Conservation (phyloP, 2,797 vertebrate species). For the Sebastes taczanowskii region DNA sequence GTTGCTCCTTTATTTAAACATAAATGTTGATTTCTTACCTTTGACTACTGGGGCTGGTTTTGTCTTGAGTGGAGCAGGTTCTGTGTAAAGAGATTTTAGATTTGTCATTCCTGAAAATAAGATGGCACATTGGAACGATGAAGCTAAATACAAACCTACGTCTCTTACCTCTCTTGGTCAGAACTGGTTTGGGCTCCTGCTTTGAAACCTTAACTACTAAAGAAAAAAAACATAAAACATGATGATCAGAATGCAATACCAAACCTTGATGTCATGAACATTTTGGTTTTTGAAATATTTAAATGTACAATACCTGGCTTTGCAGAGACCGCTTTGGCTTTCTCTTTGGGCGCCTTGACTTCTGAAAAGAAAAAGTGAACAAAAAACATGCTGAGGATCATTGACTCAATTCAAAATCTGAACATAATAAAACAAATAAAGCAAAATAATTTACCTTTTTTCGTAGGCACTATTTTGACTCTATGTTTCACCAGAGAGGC, state of each 20-base stretch:
- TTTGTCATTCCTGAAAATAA: neutral
- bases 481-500: conserved; percentile 50
- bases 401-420: neutral
- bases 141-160: neutral
- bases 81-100: conserved; percentile 12
- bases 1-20: neutral
- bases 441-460: conserved; percentile 47
- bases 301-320: conserved; percentile 30
- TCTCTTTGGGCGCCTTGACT: conserved; percentile 38
- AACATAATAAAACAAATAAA: neutral
- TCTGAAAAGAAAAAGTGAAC: neutral
- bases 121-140: neutral
- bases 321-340: conserved; percentile 17
- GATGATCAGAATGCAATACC: neutral
- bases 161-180: conserved; percentile 38
- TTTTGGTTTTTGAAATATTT: neutral
- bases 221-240: neutral
- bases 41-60: conserved; percentile 39
- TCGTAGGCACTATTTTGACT: conserved; percentile 60
- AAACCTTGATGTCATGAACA: neutral
- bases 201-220: conserved; percentile 28
- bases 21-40: conserved; percentile 35
- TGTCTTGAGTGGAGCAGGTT: conserved; percentile 29
- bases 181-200: conserved; percentile 37
- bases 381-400: neutral